Conservation (phyloP, 2,888 invertebrate genomes). For the Lithodes maja region DNA sequence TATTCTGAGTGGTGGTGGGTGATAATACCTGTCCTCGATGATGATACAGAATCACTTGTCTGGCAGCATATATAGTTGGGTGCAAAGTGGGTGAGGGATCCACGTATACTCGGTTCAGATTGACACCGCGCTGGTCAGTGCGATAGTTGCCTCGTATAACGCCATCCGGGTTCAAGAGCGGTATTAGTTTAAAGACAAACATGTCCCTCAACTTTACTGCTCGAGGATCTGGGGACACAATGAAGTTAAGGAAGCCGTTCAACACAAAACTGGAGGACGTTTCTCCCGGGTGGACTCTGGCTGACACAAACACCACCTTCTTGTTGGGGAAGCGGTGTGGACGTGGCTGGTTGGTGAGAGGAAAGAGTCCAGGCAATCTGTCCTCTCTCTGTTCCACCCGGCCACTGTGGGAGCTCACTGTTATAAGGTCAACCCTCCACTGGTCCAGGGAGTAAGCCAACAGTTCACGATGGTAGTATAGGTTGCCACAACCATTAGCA, state of each 20-base stretch:
- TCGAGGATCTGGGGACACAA: slow-evolving; percentile 85
- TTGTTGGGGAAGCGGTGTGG: slow-evolving; percentile 85
- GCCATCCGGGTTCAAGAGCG: slow-evolving; percentile 94
- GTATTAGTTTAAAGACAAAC: slow-evolving; percentile 92
- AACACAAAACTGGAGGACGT: slow-evolving; percentile 93
- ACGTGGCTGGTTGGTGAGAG: slow-evolving; percentile 81
- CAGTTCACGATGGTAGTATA: slow-evolving; percentile 90
- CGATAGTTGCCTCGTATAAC: slow-evolving; percentile 89
- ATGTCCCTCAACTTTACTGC: slow-evolving; percentile 83
- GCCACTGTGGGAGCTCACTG: slow-evolving; percentile 87
- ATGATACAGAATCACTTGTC: slow-evolving; percentile 79
- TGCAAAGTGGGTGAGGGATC: slow-evolving; percentile 84
- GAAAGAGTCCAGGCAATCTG: slow-evolving; percentile 83
- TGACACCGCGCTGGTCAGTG: slow-evolving; percentile 90
- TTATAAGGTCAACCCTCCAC: slow-evolving; percentile 86
- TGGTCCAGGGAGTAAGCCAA: slow-evolving; percentile 86
- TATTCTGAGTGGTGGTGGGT: slow-evolving; percentile 26
- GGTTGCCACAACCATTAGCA: slow-evolving; percentile 72
- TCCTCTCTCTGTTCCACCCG: slow-evolving; percentile 84
- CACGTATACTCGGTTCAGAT: slow-evolving; percentile 90
- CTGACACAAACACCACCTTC: slow-evolving; percentile 90
- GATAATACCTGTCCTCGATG: slow-evolving; percentile 72
- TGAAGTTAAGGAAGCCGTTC: slow-evolving; percentile 88
- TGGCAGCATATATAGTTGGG: slow-evolving; percentile 90
- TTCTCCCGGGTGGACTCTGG: slow-evolving; percentile 94